Conservation (phyloP, 2,797 vertebrate genomes). For the Danio aesculapii region DNA sequence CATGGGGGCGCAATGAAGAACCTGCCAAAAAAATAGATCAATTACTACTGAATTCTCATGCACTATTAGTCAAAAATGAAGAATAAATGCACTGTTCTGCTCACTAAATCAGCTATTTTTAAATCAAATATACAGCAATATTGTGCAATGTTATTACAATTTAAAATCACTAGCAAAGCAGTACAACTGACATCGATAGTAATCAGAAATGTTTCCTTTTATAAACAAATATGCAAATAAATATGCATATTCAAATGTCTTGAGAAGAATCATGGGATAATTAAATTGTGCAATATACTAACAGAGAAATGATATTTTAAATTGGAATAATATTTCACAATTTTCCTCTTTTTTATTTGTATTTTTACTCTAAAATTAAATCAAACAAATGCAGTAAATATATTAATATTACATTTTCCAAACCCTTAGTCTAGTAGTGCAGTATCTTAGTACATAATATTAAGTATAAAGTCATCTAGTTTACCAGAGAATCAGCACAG, state of each 20-base stretch:
- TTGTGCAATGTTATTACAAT: background rate
- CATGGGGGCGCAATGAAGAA: conserved; percentile 84
- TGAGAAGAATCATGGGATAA: background rate
- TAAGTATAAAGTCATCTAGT: background rate
- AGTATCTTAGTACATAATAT: background rate
- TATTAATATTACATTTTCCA: background rate
- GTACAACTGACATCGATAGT: too few relatives aligned
- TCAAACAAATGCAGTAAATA: background rate
- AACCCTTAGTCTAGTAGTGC: background rate
- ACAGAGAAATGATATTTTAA: background rate
- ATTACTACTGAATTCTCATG: background rate
- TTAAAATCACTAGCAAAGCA: too few relatives aligned
- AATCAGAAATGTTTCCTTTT: too few relatives aligned
- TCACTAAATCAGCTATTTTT: too few relatives aligned
- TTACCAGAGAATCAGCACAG: background rate
- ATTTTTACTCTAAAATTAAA: too few relatives aligned
- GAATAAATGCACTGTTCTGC: background rate
- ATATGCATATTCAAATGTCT: too few relatives aligned
- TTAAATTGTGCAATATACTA: background rate
- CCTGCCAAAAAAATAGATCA: conserved; percentile 70
- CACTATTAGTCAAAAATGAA: background rate
- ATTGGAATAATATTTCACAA: background rate
- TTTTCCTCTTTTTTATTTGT: background rate
- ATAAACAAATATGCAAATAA: too few relatives aligned
- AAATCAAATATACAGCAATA: background rate